A percentile compares a stretch with the other conserved stretches of the same genome.
phyloP scores from a whole-genome alignment of 2,113 vertebrate species.

The Promerops cafer region DNA sequence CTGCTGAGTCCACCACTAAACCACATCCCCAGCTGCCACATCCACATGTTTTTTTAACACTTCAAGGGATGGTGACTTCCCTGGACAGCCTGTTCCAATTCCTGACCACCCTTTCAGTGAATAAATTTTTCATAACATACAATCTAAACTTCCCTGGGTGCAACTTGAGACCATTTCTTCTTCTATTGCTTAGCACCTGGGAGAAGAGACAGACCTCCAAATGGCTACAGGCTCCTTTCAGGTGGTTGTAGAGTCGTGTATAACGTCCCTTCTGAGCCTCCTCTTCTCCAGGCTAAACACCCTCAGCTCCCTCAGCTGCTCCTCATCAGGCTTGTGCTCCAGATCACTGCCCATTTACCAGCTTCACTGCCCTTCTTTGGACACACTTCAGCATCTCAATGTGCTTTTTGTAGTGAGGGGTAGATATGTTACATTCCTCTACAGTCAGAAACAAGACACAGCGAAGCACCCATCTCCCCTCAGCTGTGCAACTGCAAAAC shows the following conservation, averaged over 20 bases:
- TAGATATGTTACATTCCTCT: neutral
- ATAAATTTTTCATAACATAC: neutral
- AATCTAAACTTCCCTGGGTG: neutral
- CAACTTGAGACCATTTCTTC: neutral
- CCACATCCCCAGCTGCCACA: neutral
- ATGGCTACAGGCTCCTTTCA: neutral
- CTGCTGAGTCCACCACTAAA: neutral
- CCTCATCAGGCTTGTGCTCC: neutral
- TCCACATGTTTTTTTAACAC: neutral
- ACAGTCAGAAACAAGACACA: neutral
- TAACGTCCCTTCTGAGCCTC: neutral
- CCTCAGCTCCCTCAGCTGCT: neutral
- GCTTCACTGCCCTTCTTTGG: neutral
- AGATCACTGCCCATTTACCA: neutral
- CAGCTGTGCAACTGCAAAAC: neutral
- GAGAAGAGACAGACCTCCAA: neutral
- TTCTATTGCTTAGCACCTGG: neutral
- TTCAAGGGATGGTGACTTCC: neutral
- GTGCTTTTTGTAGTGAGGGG: neutral
- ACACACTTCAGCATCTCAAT: neutral
- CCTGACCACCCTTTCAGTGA: neutral
- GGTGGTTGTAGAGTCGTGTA: neutral
- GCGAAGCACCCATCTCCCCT: neutral
- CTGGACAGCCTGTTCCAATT: neutral
- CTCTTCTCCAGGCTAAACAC: neutral